phyloP scores from a whole-genome alignment of 2,888 invertebrate species.

The Campopleginae sp. region DNA sequence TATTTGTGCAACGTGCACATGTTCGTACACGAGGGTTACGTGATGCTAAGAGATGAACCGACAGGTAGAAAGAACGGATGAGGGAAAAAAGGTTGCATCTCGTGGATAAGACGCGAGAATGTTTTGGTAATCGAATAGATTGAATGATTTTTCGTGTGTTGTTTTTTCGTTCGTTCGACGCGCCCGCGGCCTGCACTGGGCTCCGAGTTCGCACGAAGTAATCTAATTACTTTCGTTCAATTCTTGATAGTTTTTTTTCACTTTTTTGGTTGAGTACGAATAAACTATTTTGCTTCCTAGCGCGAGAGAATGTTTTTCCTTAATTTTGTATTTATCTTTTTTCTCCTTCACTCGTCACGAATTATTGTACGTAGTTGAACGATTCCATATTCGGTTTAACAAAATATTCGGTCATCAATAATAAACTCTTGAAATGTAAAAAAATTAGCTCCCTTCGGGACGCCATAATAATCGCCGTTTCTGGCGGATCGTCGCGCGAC shows the following conservation, averaged over 20 bases:
- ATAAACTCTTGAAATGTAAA: conserved; percentile 80
- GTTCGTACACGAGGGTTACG: not conserved
- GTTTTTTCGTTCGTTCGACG: conserved; percentile 60
- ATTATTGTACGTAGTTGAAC: conserved; percentile 67
- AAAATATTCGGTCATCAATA: conserved; percentile 77
- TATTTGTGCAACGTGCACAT: conserved; percentile 7
- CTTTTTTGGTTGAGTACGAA: conserved; percentile 68
- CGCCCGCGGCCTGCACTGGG: conserved; percentile 79
- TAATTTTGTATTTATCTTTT: not conserved
- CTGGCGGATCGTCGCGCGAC: conserved; percentile 14
- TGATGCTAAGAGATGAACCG: not conserved
- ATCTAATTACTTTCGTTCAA: conserved; percentile 59
- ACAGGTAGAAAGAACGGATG: conserved; percentile 17
- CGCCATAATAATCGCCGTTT: conserved; percentile 3
- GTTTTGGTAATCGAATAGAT: conserved; percentile 48
- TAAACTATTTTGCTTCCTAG: conserved; percentile 72
- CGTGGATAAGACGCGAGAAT: conserved; percentile 41
- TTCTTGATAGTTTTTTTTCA: conserved; percentile 67
- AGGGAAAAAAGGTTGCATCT: conserved; percentile 37
- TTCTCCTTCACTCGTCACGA: conserved; percentile 45
- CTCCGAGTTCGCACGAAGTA: conserved; percentile 62
- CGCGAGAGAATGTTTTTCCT: conserved; percentile 38
- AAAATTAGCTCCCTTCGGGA: conserved; percentile 71
- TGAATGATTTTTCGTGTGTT: conserved; percentile 19
- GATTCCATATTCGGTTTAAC: conserved; percentile 75